Percentiles rank a stretch among this genome's conserved stretches.
phyloP scores from a whole-genome alignment of 1,140 invertebrate genomes.

The Spodoptera litura region DNA sequence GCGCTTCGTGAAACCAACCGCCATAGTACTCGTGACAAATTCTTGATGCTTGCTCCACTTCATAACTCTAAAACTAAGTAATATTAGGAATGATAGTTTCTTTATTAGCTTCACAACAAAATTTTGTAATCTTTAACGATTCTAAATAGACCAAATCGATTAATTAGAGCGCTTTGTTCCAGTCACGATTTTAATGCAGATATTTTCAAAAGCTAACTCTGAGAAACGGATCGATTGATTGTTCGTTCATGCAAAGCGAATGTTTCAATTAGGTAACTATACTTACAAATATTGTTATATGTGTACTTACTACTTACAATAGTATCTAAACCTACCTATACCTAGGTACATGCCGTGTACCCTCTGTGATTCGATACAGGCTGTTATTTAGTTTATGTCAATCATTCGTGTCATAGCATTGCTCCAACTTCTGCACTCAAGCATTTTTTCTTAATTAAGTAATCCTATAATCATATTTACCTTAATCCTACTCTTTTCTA shows the following conservation, averaged over 20 bases:
- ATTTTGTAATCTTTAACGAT: slow-evolving; percentile 35
- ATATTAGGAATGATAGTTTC: slow-evolving; percentile 6
- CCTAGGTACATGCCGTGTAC: too few relatives aligned
- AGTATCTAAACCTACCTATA: too few relatives aligned
- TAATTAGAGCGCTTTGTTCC: slow-evolving; percentile 66
- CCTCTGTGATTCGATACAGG: too few relatives aligned
- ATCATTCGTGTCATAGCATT: too few relatives aligned
- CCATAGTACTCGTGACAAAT: slow-evolving; percentile 41
- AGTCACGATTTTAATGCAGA: slow-evolving; percentile 61
- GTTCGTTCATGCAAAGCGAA: slow-evolving; percentile 27
- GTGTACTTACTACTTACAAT: too few relatives aligned
- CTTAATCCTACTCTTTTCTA: too few relatives aligned
- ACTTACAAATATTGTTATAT: too few relatives aligned
- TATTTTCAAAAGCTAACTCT: slow-evolving; percentile 35
- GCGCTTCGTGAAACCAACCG: slow-evolving; percentile 20
- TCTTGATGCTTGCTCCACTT: slow-evolving; percentile 38
- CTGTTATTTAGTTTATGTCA: too few relatives aligned
- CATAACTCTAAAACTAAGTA: not conserved
- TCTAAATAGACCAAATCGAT: slow-evolving; percentile 58
- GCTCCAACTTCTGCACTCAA: too few relatives aligned
- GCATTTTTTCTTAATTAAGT: too few relatives aligned
- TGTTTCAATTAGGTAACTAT: slow-evolving; percentile 18
- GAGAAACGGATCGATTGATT: slow-evolving; percentile 42
- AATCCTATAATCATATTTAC: too few relatives aligned
- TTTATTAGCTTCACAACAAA: slow-evolving; percentile 27